A percentile compares a stretch with the other conserved stretches of the same genome.
Evolutionary conservation across 2,113 vertebrate genomes (phyloP).

Genomic region (Lophotis ruficrista): DNA sequence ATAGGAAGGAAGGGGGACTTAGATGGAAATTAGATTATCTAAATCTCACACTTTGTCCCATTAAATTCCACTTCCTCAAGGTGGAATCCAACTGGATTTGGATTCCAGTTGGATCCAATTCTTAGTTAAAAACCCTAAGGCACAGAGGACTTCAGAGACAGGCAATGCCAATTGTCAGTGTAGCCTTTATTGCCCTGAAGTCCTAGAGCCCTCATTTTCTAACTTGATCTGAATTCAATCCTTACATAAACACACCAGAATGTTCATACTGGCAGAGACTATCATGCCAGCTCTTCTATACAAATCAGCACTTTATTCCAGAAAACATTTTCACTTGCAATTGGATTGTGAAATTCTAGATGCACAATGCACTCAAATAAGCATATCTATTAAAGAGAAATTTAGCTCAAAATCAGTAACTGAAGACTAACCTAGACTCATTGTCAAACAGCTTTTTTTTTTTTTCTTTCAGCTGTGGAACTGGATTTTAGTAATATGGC

Average conservation of each 20-base stretch:
- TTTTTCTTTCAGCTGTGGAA: not conserved
- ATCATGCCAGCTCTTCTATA: not conserved
- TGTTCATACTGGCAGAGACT: not conserved
- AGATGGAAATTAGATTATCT: not conserved
- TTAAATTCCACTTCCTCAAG: too few species aligned
- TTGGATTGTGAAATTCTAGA: not conserved
- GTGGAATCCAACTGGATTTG: too few species aligned
- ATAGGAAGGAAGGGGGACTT: not conserved
- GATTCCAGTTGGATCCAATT: not conserved
- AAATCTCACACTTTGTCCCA: not conserved
- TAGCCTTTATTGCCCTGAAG: not conserved
- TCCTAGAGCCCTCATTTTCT: not conserved
- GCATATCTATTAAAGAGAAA: not conserved
- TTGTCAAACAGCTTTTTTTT: not conserved
- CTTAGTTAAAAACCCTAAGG: not conserved
- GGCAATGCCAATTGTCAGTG: not conserved
- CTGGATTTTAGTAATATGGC: not conserved
- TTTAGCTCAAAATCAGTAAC: not conserved
- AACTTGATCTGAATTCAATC: not conserved
- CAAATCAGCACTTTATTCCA: not conserved
- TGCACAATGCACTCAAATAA: not conserved
- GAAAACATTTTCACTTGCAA: not conserved
- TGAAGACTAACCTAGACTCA: not conserved
- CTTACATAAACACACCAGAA: not conserved
- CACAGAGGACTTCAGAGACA: not conserved